Conservation (phyloP, 1,140 invertebrate genomes). For the Anastrepha obliqua region DNA sequence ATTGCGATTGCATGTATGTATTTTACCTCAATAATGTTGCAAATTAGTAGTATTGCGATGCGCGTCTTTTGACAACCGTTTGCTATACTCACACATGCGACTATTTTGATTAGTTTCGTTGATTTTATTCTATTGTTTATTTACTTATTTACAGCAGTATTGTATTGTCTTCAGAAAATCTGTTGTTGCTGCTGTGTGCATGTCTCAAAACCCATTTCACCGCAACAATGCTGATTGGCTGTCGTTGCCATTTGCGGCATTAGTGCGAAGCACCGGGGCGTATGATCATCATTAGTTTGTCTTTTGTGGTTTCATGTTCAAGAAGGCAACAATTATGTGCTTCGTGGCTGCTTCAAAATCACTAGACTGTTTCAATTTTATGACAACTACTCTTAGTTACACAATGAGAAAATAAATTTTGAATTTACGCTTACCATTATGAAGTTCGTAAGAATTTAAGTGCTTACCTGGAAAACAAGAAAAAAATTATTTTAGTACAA, state of each 20-base stretch:
- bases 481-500: not conserved
- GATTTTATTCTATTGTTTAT: not conserved
- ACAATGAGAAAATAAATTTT: not conserved
- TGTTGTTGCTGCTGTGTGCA: not conserved
- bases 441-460: too few relatives aligned
- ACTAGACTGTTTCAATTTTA: constrained; percentile 12
- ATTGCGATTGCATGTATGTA: not conserved
- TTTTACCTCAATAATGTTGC: not conserved
- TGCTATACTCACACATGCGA: too few relatives aligned
- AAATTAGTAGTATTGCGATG: constrained; percentile 4
- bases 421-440: not conserved
- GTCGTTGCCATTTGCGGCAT: not conserved
- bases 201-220: not conserved
- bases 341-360: not conserved
- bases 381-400: not conserved
- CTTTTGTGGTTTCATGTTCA: constrained; percentile 8
- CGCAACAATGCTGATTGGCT: not conserved
- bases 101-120: not conserved
- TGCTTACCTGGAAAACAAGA: constrained; percentile 7
- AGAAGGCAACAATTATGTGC: constrained; percentile 10
- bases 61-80: not conserved
- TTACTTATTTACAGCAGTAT: not conserved
- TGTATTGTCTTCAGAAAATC: not conserved
- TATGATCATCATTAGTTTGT: constrained; percentile 46
- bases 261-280: not conserved